phyloP scores from a whole-genome alignment of 2,797 vertebrate species.

The Iguana delicatissima region DNA sequence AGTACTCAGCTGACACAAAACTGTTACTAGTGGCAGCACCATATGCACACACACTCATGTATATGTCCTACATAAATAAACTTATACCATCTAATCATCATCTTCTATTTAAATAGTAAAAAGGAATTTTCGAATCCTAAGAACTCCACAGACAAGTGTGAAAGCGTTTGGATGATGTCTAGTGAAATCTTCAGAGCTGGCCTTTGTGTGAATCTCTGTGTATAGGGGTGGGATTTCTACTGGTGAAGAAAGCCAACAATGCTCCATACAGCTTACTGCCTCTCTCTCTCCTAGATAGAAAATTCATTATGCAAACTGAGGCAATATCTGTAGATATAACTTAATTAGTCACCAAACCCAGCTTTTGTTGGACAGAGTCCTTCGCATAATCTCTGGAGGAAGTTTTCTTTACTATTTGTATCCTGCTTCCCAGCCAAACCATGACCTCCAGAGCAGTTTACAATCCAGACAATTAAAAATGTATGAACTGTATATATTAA shows the following conservation, averaged over 20 bases:
- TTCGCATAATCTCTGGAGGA: neutral
- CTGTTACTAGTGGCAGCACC: neutral
- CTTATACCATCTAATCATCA: neutral
- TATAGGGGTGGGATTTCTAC: neutral
- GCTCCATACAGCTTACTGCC: neutral
- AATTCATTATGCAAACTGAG: neutral
- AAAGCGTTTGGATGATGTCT: neutral
- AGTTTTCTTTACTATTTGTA: neutral
- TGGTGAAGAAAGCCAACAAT: neutral
- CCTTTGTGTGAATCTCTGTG: too few relatives aligned
- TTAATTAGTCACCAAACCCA: neutral
- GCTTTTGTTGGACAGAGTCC: neutral
- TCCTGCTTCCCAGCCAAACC: constrained; percentile 4
- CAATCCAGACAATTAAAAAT: neutral
- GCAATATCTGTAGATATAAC: neutral
- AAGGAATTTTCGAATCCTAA: neutral
- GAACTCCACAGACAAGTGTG: neutral
- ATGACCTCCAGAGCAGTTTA: neutral
- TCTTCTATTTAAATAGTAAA: neutral
- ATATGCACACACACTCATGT: neutral
- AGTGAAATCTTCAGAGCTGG: neutral
- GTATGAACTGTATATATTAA: neutral
- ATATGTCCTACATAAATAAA: neutral
- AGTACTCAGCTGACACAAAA: neutral
- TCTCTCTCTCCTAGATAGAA: neutral